Evolutionary conservation across 2,888 invertebrate genomes (phyloP), one percentile per base, ranked within the genome.

Genomic region (Tanypteryx hageni): DNA sequence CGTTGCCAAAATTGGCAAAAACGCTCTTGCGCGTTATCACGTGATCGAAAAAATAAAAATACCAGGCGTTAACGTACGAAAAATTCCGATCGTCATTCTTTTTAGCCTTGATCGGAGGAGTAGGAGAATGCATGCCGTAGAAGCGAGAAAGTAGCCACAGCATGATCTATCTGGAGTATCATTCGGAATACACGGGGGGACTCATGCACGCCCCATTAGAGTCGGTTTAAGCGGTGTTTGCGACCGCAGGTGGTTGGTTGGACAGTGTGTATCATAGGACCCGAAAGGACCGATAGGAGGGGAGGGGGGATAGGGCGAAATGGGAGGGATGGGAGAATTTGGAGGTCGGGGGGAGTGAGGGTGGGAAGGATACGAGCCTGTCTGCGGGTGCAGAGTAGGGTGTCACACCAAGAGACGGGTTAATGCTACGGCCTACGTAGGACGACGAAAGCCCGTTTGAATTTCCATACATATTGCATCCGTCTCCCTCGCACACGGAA

Each of bases 381-480:
- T 82, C 82, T 11, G 27, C 44, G 82, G 31, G 27, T 22, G 82
- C 44, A 8, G 27, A 56, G 82, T 16, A n/a, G 83, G n/a, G 83
- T 83, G 83, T 18, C 83, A 83, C 56, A 18, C 18, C 18, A n/a
- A 8, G 9, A 31, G 83, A 83, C 83, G 83, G 89, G 89, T 64
- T 89, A 89, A 89, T 89, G 61, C 89, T 44, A 22, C 22, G 89
- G 86, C 61, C 86, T 16, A 14, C n/a, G 83, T 57, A 16, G 56
- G 4, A 57, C 56, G 83, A n/a, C 82, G 86, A 18, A 61, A 10
- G 64, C 3, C 89, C 44, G 14, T 22, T 44, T 89, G 61, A 64
- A 89, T 89, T 89, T 89, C 89, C 89, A 89, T 89, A 89, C 89
- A 89, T 89, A 89, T 89, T 89, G 89, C 89, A 89, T 89, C 89